A percentile compares a stretch with the other conserved stretches of the same genome.
These are phyloP conservation scores for Mantis religiosa DNA, from an alignment of 2,888 invertebrate genomes.

Conservation along the genomic window DNA sequence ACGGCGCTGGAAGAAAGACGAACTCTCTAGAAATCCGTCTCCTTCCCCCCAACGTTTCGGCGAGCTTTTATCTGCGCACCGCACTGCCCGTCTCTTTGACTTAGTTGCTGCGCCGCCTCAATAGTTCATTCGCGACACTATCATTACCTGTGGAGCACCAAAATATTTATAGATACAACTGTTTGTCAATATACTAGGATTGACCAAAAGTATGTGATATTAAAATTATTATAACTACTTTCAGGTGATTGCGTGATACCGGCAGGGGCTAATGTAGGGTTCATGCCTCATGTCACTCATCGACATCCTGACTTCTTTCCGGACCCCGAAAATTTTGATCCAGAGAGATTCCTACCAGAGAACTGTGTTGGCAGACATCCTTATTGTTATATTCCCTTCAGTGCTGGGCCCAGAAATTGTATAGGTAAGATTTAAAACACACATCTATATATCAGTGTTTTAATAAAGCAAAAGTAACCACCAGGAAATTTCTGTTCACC, in stretches of 20 bases:
- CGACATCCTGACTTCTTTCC: constrained; percentile 43
- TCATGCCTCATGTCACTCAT: constrained; percentile 39
- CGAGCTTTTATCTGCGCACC: no score
- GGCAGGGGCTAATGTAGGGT: constrained; percentile 32
- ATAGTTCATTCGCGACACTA: no score
- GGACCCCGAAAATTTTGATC: constrained; percentile 46
- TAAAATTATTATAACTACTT: neutral
- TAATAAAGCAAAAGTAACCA: neutral
- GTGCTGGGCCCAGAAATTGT: constrained; percentile 48
- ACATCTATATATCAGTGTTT: neutral
- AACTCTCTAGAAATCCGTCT: no score
- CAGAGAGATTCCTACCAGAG: constrained; percentile 46
- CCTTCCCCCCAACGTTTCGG: no score
- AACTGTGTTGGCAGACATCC: constrained; percentile 44
- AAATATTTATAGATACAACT: no score
- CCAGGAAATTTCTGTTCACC: neutral
- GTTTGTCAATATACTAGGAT: no score
- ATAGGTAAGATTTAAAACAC: constrained; percentile 36
- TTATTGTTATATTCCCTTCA: constrained; percentile 46
- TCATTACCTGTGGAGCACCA: no score
- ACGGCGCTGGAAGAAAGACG: no score
- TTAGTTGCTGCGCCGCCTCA: no score
- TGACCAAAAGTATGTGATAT: no score
- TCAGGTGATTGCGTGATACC: constrained; percentile 20
- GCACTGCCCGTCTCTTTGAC: no score